Evolutionary conservation across 92 coral and sea anemone genomes (phyloP).

Genomic region (Palythoa caribaeorum): DNA sequence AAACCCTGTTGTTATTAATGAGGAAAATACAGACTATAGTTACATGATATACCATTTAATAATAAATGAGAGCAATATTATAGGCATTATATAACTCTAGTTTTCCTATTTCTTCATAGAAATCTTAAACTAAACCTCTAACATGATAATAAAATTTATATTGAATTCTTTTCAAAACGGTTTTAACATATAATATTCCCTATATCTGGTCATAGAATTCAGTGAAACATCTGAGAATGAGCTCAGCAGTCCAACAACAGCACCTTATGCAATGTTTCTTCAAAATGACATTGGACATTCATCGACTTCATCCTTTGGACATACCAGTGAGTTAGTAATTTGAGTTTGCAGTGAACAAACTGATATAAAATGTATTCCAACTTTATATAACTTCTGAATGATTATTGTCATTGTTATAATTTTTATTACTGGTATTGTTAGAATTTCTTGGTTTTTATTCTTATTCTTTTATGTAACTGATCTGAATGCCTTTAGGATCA

Average conservation of each 20-base stretch:
- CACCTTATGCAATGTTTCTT: constrained; percentile 33
- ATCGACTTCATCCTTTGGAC: background rate
- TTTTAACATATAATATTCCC: background rate
- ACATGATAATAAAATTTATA: background rate
- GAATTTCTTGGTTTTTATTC: background rate
- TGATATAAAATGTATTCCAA: background rate
- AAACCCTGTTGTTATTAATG: too few species aligned
- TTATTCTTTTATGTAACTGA: background rate
- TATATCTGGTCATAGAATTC: background rate
- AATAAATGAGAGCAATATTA: background rate
- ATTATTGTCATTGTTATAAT: background rate
- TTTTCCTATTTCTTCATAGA: background rate
- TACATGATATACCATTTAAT: too few species aligned
- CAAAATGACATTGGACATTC: constrained; percentile 22
- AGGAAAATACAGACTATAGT: too few species aligned
- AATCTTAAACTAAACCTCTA: background rate
- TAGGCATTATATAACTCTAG: background rate
- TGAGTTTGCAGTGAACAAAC: too few species aligned
- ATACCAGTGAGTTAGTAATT: too few species aligned
- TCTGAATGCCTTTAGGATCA: background rate
- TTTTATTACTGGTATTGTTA: background rate
- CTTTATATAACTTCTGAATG: background rate
- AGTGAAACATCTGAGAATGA: constrained; percentile 40
- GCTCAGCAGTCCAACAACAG: background rate
- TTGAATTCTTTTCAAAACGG: background rate